Percentiles rank a stretch among this genome's conserved stretches.
Evolutionary conservation across 2,888 invertebrate genomes (phyloP).

Genomic region (Lepidonotus clava): DNA sequence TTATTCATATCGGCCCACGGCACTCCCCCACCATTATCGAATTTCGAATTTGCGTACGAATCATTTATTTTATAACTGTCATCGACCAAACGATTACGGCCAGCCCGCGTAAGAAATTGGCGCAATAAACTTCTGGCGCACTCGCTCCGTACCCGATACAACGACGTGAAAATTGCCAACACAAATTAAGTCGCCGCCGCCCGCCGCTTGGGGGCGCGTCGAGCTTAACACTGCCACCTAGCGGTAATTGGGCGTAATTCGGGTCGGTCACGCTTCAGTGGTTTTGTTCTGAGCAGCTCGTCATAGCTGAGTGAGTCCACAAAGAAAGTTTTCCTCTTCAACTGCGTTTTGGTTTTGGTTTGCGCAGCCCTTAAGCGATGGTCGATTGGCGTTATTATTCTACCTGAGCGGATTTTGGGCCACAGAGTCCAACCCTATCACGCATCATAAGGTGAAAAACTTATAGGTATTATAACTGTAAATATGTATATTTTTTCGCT

Average conservation of each 20-base stretch:
- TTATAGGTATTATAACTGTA: too few relatives aligned
- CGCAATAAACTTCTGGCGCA: constrained; percentile 27
- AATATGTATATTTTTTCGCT: too few relatives aligned
- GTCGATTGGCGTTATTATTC: too few relatives aligned
- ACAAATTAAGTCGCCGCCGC: constrained; percentile 9
- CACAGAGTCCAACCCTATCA: too few relatives aligned
- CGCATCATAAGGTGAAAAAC: too few relatives aligned
- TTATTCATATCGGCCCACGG: constrained; percentile 5
- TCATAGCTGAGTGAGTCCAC: not conserved
- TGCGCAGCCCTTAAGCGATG: too few relatives aligned
- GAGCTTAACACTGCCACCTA: not conserved
- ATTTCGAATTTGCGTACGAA: constrained; percentile 46
- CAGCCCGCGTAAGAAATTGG: constrained; percentile 24
- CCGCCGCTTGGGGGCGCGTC: not conserved
- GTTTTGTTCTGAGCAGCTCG: not conserved
- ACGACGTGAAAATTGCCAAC: constrained; percentile 44
- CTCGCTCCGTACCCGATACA: not conserved
- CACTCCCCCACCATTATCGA: not conserved
- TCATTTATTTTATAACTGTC: constrained; percentile 47
- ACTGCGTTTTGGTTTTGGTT: too few relatives aligned
- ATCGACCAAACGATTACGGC: constrained; percentile 39
- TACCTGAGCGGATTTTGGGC: too few relatives aligned
- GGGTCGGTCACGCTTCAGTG: not conserved
- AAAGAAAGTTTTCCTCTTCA: too few relatives aligned
- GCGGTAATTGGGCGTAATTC: not conserved